A percentile compares a stretch with the other conserved stretches of the same genome.
These are phyloP conservation scores for Cyprinella venusta DNA, from an alignment of 2,797 vertebrate species.

Conservation along the genomic window DNA sequence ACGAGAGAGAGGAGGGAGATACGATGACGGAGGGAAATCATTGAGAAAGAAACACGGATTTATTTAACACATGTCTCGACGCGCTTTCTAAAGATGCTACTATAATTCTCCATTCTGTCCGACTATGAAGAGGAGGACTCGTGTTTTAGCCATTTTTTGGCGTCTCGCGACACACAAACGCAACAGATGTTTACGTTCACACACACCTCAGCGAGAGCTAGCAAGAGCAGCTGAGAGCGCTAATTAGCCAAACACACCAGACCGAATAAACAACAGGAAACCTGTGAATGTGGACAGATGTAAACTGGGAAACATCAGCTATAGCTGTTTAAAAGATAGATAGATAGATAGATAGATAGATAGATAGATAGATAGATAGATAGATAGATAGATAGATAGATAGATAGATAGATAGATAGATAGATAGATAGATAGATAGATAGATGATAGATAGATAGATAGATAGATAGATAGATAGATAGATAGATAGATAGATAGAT, in stretches of 20 bases:
- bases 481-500: too few relatives aligned
- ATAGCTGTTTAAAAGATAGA: neutral
- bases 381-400: neutral
- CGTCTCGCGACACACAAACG: neutral
- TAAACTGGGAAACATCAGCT: slow-evolving; percentile 8
- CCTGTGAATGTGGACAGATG: slow-evolving; percentile 27
- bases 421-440: too few relatives aligned
- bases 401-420: too few relatives aligned
- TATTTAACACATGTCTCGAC: neutral
- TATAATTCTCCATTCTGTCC: neutral
- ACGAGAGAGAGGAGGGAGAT: slow-evolving; percentile 58
- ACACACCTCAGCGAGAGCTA: neutral
- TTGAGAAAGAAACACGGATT: neutral
- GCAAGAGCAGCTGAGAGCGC: neutral
- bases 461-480: too few relatives aligned
- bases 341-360: too few relatives aligned
- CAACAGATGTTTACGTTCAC: slow-evolving; percentile 12
- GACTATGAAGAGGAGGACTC: neutral
- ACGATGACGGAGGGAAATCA: slow-evolving; percentile 69
- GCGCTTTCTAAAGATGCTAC: neutral
- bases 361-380: too few relatives aligned
- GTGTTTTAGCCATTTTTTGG: neutral
- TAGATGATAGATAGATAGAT: too few relatives aligned
- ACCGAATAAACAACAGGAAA: neutral
- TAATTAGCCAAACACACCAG: slow-evolving; percentile 22